phyloP scores from a whole-genome alignment of 2,888 invertebrate genomes.

The Ichneumon xanthorius region DNA sequence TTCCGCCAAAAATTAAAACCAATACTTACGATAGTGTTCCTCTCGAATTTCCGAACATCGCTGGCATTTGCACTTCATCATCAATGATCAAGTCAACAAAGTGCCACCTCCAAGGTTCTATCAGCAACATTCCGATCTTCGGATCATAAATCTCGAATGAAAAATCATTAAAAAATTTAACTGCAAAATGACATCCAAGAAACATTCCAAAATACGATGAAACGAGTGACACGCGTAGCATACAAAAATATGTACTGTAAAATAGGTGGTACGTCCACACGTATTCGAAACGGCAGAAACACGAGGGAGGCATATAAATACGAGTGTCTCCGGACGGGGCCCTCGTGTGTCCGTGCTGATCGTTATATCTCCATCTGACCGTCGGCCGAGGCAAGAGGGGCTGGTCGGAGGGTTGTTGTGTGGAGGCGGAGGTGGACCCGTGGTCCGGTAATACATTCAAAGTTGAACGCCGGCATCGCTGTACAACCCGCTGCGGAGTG shows the following conservation, averaged over 20 bases:
- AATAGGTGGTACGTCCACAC: constrained; percentile 28
- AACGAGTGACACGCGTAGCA: background rate
- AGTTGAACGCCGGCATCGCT: constrained; percentile 76
- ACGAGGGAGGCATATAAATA: constrained; percentile 78
- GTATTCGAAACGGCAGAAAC: constrained; percentile 58
- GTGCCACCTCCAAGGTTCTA: background rate
- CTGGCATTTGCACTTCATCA: background rate
- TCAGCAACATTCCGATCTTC: background rate
- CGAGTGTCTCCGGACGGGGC: constrained; percentile 79
- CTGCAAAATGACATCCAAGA: background rate
- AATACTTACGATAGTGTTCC: background rate
- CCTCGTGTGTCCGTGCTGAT: constrained; percentile 81
- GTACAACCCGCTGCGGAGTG: constrained; percentile 65
- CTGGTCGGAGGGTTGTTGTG: constrained; percentile 71
- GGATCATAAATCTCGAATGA: background rate
- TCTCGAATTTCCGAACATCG: background rate
- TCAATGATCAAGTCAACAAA: background rate
- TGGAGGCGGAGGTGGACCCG: constrained; percentile 70
- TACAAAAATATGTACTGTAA: constrained; percentile 6
- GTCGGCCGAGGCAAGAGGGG: constrained; percentile 69
- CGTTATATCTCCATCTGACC: constrained; percentile 84
- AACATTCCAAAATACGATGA: background rate
- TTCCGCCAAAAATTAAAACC: background rate
- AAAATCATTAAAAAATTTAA: background rate
- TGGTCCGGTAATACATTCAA: constrained; percentile 84